phyloP scores from a whole-genome alignment of 2,113 vertebrate species.

The Ginglymostoma cirratum region DNA sequence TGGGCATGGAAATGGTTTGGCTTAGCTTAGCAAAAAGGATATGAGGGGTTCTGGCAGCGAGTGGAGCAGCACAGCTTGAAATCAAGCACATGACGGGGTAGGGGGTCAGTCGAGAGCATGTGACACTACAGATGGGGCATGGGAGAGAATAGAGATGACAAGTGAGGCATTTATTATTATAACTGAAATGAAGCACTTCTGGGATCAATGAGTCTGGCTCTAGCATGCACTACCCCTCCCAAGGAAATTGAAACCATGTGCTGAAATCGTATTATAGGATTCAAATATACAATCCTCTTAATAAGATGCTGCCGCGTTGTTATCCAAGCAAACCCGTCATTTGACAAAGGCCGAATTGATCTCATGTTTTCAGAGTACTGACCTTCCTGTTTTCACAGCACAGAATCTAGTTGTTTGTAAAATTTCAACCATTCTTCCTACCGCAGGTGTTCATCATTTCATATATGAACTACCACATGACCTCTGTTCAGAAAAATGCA shows the following conservation, averaged over 20 bases:
- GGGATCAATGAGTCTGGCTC: no score
- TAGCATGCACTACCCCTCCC: no score
- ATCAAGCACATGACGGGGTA: no score
- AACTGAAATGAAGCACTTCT: no score
- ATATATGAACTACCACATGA: not conserved
- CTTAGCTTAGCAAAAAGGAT: no score
- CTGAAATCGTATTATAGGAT: not conserved
- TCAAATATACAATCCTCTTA: not conserved
- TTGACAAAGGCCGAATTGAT: not conserved
- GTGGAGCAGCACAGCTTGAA: no score
- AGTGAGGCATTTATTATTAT: no score
- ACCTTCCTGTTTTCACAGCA: not conserved
- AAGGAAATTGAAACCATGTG: not conserved
- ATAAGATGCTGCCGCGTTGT: not conserved
- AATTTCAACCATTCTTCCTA: not conserved
- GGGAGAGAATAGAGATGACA: no score
- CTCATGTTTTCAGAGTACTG: not conserved
- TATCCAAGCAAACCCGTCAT: not conserved
- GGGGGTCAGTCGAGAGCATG: no score
- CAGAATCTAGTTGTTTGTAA: not conserved
- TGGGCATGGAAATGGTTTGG: no score
- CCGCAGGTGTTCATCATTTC: not conserved
- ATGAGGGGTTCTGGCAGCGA: no score
- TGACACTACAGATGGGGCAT: no score
- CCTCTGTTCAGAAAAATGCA: not conserved